Evolutionary conservation across 1,140 invertebrate genomes (phyloP).

Genomic region (Thrips palmi): DNA sequence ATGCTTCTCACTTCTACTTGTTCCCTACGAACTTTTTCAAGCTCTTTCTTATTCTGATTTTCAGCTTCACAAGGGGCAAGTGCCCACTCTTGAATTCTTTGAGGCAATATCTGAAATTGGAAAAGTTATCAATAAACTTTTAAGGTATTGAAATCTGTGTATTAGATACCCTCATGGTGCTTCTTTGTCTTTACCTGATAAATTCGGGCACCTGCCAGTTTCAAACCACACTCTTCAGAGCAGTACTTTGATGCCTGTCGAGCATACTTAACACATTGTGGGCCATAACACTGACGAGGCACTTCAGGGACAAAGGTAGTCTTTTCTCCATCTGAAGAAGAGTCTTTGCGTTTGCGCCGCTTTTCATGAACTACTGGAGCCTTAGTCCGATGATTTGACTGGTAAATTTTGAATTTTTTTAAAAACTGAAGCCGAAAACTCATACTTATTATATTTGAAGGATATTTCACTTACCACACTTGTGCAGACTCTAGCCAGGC

Average conservation of each 20-base stretch:
- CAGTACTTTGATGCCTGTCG: conserved; percentile 85
- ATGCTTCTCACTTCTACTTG: conserved; percentile 54
- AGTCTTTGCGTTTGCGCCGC: conserved; percentile 25
- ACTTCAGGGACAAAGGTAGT: conserved; percentile 1
- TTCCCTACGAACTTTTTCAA: conserved; percentile 66
- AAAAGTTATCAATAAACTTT: conserved; percentile 11
- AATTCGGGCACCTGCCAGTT: conserved; percentile 70
- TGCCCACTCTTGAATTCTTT: conserved; percentile 88
- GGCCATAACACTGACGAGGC: conserved; percentile 77
- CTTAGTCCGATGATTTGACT: no score
- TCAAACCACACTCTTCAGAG: conserved; percentile 80
- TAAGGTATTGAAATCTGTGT: conserved; percentile 4
- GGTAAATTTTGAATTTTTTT: conserved; percentile 19
- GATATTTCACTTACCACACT: conserved; percentile 6
- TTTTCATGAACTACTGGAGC: conserved; percentile 23
- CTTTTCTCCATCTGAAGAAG: conserved; percentile 29
- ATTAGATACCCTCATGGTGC: not conserved
- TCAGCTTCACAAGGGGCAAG: conserved; percentile 76
- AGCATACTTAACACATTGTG: conserved; percentile 61
- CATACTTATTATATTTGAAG: conserved; percentile 9
- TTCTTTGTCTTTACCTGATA: conserved; percentile 37
- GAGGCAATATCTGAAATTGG: conserved; percentile 49
- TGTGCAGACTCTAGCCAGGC: conserved; percentile 29
- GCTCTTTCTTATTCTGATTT: conserved; percentile 59
- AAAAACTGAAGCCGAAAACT: conserved; percentile 24